Conservation (phyloP, 2,797 vertebrate species). For the Notolabrus celidotus region DNA sequence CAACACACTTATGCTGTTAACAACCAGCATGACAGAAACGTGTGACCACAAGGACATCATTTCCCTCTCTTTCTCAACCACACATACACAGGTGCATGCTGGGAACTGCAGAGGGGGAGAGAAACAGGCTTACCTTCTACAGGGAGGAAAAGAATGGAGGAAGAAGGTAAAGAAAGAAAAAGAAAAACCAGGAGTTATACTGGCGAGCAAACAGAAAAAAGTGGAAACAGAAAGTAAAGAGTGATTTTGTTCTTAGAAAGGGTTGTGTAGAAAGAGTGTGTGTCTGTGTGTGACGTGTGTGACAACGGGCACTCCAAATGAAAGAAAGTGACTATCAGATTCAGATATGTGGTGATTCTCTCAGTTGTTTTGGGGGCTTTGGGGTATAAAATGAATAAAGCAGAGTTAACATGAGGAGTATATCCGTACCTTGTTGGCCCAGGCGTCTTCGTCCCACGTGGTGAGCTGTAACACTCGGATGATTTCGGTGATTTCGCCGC, state of each 20-base stretch:
- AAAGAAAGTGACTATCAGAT: slow-evolving; percentile 34
- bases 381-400: slow-evolving; percentile 13
- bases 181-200: slow-evolving; percentile 87
- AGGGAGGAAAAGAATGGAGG: slow-evolving; percentile 91
- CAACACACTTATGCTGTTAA: slow-evolving; percentile 58
- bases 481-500: slow-evolving; percentile 96
- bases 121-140: slow-evolving; percentile 98
- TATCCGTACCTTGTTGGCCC: slow-evolving; percentile 94
- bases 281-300: slow-evolving; percentile 32
- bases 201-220: slow-evolving; percentile 80
- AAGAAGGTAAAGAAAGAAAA: slow-evolving; percentile 85
- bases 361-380: neutral
- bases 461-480: slow-evolving; percentile 97
- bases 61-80: slow-evolving; percentile 65
- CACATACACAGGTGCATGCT: slow-evolving; percentile 86
- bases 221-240: slow-evolving; percentile 75
- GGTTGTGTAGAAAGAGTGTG: slow-evolving; percentile 33
- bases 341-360: slow-evolving; percentile 4
- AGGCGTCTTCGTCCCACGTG: slow-evolving; percentile 98
- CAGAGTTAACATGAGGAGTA: neutral
- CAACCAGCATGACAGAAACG: slow-evolving; percentile 58
- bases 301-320: slow-evolving; percentile 33
- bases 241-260: slow-evolving; percentile 51
- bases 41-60: slow-evolving; percentile 64
- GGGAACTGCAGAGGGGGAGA: slow-evolving; percentile 83